Evolutionary conservation across 2,888 invertebrate species (phyloP), one percentile per base, ranked within the genome.

Genomic region (Brenthis ino): DNA sequence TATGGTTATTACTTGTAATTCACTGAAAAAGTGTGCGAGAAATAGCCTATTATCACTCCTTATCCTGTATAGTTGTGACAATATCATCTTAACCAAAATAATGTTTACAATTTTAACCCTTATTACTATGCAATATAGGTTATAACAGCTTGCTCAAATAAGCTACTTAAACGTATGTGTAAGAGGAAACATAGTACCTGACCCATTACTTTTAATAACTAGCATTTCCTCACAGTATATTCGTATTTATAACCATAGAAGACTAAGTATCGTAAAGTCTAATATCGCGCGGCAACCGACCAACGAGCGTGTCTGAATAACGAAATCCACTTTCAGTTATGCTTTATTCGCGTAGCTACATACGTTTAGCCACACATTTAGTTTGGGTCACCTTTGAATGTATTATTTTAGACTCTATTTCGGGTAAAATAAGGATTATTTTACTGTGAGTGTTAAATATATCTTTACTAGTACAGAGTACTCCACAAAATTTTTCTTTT

Each of bases 251-350:
- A 75, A 70, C 71, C 67, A 72, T 74, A 74, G 72, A 64, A 66
- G 69, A 68, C 70, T 73, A 56, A 68, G 65, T 69, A 76, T 67
- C 70, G 79, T 85, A 86, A 82, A 83, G 81, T 65, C 77, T 77
- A 78, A 76, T 82, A 80, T 83, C 71, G 79, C 75, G 79, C 85
- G 84, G 84, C 85, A 80, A 64, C 64, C 70, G 61, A 76, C 80
- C 82, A 84, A 79, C 74, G 79, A 81, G 81, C 77, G 82, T 82
- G 78, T 66, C 68, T 79, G 81, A 83, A 84, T 86, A 85, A 83
- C 82, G 80, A 84, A 85, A 86, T 85, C 85, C 83, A 83, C 85
- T 85, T 85, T 84, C 81, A 77, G 83, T 82, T 85, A 84, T 85
- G 82, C 85, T 86, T 86, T 85, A 85, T 85, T 82, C 78, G 81